Base-by-base conservation (phyloP, 1,140 invertebrate species). In the Tetramorium simillimum region DNA sequence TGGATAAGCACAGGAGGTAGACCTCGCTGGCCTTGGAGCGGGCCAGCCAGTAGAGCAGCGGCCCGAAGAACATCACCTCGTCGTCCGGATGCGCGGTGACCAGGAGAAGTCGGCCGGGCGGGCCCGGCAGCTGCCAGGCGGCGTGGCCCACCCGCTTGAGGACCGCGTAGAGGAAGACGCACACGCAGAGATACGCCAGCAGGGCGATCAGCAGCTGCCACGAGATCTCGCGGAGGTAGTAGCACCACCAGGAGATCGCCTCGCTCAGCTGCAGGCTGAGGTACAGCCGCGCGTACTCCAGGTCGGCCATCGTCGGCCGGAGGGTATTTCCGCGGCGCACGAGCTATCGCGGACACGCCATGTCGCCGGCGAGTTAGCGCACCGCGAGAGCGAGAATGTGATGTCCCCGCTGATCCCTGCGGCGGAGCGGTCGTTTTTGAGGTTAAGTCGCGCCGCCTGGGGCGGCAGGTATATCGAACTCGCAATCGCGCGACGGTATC, bases 51-150 rank as follows among this genome's bases (percentile, higher is more conserved):
- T 98, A 96, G 85, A 99, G 97, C 28, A 98, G 97, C 9, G 99
- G 99, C 0, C 98, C 98, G 94, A 99, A 99, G 94, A 99, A 99
- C 99, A 99, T 99, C 88, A 98, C 98, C 94, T 99, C 99, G 93
- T 99, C 98, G 95, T 99, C 99, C 10, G 99, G 99, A 96, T 99
- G 99, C 33, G 99, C 98, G 16, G 96, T 98, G 0, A 99, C 96
- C 51, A 99, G 93, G 21, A 99, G 94, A 53, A 99, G 96, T 90
- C 97, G 95, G 3, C 84, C 60, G 18, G 94, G 94, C 76, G 95
- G 94, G 69, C 95, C 95, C 33, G 95, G 95, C 72, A 95, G 75
- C 80, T 95, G 95, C 95, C 95, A 95, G 70, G 93, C 93, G 82
- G 67, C 85, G 73, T 95, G 94, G 89, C 90, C 92, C 10, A 95